Percentiles rank a stretch among this genome's conserved stretches.
These are phyloP conservation scores for Pholis gunnellus DNA, from an alignment of 2,113 vertebrate species.

Conservation along the genomic window DNA sequence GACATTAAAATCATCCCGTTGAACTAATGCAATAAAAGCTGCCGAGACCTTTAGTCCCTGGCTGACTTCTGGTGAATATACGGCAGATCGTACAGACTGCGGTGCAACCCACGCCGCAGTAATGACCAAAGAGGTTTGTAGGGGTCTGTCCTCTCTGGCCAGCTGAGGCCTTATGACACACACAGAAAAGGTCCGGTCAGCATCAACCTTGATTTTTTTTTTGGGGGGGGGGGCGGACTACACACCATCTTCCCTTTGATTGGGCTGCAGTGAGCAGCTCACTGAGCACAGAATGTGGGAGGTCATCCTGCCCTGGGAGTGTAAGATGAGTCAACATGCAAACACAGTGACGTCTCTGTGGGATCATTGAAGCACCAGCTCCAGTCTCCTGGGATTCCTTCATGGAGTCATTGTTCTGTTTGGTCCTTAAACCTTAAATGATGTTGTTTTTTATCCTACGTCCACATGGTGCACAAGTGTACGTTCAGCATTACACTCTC, in stretches of 20 bases:
- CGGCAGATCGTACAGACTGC: neutral
- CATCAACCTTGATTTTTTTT: neutral
- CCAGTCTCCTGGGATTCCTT: slow-evolving; percentile 13
- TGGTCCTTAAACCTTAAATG: neutral
- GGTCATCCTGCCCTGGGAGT: slow-evolving; percentile 54
- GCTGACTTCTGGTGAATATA: neutral
- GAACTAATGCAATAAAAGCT: neutral
- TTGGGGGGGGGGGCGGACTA: neutral
- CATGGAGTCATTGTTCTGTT: neutral
- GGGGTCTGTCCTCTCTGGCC: neutral
- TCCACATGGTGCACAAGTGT: neutral
- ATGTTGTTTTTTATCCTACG: neutral
- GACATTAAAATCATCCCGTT: neutral
- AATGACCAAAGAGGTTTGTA: neutral
- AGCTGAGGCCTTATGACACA: neutral
- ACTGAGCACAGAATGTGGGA: slow-evolving; percentile 31
- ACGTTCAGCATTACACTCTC: neutral
- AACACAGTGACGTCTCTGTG: slow-evolving; percentile 28
- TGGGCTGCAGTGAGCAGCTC: neutral
- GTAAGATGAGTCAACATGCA: slow-evolving; percentile 50
- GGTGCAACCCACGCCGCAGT: too few species aligned
- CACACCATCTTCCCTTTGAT: slow-evolving; percentile 2
- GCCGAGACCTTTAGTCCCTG: neutral
- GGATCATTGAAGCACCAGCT: slow-evolving; percentile 32
- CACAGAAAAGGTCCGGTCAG: neutral